phyloP scores from a whole-genome alignment of 2,888 invertebrate genomes.

The Drosophila algonquin region DNA sequence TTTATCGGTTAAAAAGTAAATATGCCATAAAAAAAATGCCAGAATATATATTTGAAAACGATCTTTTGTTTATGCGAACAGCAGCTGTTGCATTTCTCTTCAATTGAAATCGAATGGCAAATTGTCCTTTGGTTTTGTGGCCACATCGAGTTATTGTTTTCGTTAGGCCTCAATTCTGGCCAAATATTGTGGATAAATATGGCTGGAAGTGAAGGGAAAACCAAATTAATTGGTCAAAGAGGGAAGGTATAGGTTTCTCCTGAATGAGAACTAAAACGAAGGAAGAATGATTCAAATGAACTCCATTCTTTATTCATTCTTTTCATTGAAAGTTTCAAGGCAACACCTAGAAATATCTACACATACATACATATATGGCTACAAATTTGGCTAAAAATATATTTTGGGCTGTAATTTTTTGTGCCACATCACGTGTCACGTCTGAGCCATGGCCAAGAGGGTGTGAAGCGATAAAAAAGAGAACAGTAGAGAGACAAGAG shows the following conservation, averaged over 20 bases:
- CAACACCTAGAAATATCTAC: neutral
- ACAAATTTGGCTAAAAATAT: neutral
- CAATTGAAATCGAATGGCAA: constrained; percentile 14
- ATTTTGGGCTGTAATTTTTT: constrained; percentile 2
- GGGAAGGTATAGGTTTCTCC: no score
- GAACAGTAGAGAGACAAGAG: neutral
- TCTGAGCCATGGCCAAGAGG: constrained; percentile 26
- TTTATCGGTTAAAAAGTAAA: constrained; percentile 36
- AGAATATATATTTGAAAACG: constrained; percentile 12
- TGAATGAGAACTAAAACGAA: no score
- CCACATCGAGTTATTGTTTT: constrained; percentile 36
- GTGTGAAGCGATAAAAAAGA: constrained; percentile 39
- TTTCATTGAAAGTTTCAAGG: neutral
- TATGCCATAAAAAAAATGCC: constrained; percentile 33
- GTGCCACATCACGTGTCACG: constrained; percentile 2
- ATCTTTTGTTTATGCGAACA: constrained; percentile 30
- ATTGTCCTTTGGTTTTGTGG: constrained; percentile 23
- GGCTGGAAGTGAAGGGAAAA: constrained; percentile 3
- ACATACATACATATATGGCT: no score
- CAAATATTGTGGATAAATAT: constrained; percentile 21
- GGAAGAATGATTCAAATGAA: no score
- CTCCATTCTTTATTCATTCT: no score
- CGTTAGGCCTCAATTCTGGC: constrained; percentile 7
- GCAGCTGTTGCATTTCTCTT: constrained; percentile 47
- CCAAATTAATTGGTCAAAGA: constrained; percentile 2